Conservation (phyloP, 2,113 vertebrate genomes). For the Microtus ochrogaster region DNA sequence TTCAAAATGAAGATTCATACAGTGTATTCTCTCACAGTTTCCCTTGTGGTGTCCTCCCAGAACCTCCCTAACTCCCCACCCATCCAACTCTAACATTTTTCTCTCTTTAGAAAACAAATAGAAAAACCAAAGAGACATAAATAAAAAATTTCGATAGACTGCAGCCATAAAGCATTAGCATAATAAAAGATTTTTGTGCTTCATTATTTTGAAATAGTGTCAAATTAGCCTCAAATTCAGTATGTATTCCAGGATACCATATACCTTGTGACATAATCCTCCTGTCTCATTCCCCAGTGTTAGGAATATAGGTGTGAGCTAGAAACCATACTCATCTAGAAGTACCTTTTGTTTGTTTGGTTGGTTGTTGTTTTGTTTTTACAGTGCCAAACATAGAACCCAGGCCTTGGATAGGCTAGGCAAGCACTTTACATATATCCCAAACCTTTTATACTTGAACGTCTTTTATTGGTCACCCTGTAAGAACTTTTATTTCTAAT, state of each 20-base stretch:
- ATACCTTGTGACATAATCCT: background rate
- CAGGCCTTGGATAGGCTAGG: background rate
- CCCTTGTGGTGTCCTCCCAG: background rate
- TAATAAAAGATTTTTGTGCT: conserved; percentile 47
- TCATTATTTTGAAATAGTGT: background rate
- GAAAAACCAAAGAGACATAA: background rate
- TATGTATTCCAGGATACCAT: too few species aligned
- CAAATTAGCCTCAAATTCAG: background rate
- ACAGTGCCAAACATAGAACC: background rate
- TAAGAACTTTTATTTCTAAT: background rate
- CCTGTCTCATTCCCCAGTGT: background rate
- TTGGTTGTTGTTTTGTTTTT: background rate
- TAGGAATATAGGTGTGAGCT: background rate
- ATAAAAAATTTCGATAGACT: background rate
- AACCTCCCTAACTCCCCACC: background rate
- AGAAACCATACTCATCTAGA: background rate
- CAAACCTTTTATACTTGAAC: conserved; percentile 21
- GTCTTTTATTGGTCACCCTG: background rate
- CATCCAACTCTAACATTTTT: background rate
- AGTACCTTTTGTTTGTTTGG: background rate
- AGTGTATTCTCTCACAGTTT: background rate
- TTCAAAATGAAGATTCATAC: background rate
- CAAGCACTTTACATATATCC: background rate
- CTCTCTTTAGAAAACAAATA: background rate
- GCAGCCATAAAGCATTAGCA: conserved; percentile 29